Evolutionary conservation across 2,797 vertebrate genomes (phyloP), one percentile per base, ranked within the genome.

Genomic region (Mus caroli): DNA sequence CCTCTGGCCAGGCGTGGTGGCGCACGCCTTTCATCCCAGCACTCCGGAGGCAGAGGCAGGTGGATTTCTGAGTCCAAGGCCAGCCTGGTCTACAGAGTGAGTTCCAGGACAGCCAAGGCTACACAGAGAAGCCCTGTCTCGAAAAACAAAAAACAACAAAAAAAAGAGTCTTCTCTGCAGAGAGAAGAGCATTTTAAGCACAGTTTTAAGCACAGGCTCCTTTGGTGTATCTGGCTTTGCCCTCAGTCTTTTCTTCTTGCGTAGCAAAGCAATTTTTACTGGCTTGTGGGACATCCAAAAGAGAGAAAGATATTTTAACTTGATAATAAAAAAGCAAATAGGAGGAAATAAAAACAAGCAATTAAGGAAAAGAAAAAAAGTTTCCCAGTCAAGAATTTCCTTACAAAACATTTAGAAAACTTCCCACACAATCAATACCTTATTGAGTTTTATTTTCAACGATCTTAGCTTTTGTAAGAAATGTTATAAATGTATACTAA

Each of bases 291-390:
- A 97, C 85, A 88, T 60, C 92, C 50, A 95, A 91, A 94, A 43
- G 64, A 90, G 60, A 54, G 26, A 89, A 95, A 95, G 84, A 92
- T 89, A 96, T 95, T 97, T 96, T 88, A 97, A 93, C 73, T 90
- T 95, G 96, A 97, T 96, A 96, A 92, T 96, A 96, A 96, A 90
- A 90, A 93, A 56, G 67, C 90, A 95, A 97, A 87, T 76, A 97
- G 82, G 54, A 94, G 67, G 73, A 93, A 75, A 92, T 94, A 94
- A 96, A 97, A 95, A 91, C 62, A 96, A 94, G 52, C 37, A 94
- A 91, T 84, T 76, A 88, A 87, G 90, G 88, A 92, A 79, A 82
- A 96, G 15, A 76, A 43, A 43, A 75, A 96, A 97, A n/a, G 13
- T 91, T 93, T 94, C 89, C 80, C 75, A 56, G 56, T 93, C 79